Percentiles rank a stretch among this genome's conserved stretches.
phyloP scores from a whole-genome alignment of 2,113 vertebrate genomes.

The Psittacula cyanocephala region DNA sequence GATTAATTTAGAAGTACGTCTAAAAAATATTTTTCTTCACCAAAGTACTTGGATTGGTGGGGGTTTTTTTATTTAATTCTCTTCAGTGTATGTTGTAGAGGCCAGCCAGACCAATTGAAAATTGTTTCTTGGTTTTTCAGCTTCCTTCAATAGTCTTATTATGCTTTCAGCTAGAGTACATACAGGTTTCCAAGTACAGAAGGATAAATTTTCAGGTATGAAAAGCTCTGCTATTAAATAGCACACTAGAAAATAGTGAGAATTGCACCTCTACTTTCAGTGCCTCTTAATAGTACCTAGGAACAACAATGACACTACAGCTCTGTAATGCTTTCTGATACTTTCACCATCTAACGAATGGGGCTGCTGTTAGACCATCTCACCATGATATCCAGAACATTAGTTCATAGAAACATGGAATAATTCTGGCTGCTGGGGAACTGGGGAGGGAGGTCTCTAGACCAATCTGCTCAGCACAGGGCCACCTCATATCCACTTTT shows the following conservation, averaged over 20 bases:
- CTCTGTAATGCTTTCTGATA: not conserved
- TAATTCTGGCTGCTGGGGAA: not conserved
- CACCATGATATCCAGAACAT: not conserved
- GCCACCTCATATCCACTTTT: not conserved
- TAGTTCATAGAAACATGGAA: not conserved
- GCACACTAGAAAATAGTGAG: not conserved
- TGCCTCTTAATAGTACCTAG: not conserved
- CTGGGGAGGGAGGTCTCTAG: not conserved
- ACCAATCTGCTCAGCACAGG: not conserved
- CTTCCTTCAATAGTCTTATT: not conserved
- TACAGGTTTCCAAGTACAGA: not conserved
- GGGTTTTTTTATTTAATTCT: not conserved
- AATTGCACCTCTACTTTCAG: not conserved
- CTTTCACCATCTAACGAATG: not conserved
- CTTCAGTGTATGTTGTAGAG: not conserved
- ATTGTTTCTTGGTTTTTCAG: not conserved
- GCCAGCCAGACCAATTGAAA: not conserved
- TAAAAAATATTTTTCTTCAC: not conserved
- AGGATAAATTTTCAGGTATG: not conserved
- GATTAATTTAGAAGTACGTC: not conserved
- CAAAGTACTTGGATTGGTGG: not conserved
- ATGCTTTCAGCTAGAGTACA: not conserved
- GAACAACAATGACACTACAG: not conserved
- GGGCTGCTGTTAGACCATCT: not conserved
- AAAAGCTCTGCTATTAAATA: not conserved